Conservation (phyloP, 2,113 vertebrate species). For the Thomomys bottae region DNA sequence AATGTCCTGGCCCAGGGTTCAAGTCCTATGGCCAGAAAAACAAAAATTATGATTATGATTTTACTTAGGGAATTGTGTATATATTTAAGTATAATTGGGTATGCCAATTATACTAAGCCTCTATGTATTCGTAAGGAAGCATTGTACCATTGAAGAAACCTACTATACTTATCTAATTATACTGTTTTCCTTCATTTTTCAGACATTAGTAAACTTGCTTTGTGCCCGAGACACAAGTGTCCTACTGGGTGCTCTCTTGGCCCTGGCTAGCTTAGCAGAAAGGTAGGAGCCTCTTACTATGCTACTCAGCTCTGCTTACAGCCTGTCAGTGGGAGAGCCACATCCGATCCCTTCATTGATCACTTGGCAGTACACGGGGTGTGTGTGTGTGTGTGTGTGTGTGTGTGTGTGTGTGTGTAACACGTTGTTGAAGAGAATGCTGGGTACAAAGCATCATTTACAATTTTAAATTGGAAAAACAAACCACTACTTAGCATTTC, state of each 20-base stretch:
- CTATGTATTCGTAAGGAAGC: not conserved
- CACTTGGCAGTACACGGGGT: too few species aligned
- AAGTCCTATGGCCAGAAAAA: too few species aligned
- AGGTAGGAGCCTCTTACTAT: conserved; percentile 83
- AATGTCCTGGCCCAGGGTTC: too few species aligned
- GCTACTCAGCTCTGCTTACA: not conserved
- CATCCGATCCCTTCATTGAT: not conserved
- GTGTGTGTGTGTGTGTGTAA: too few species aligned
- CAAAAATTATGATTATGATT: too few species aligned
- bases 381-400: too few species aligned
- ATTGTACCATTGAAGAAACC: not conserved
- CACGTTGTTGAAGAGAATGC: not conserved
- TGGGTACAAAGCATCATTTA: not conserved
- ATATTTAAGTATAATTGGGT: not conserved
- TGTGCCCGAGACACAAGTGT: conserved; percentile 88
- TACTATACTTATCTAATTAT: not conserved
- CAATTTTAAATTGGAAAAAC: not conserved
- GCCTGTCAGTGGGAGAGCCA: not conserved
- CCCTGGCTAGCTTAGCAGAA: conserved; percentile 90
- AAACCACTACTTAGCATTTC: not conserved
- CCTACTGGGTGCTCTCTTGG: conserved; percentile 90
- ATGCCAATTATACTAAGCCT: not conserved
- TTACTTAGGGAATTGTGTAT: not conserved
- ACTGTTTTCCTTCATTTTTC: conserved; percentile 65
- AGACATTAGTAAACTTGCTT: conserved; percentile 92